phyloP scores from a whole-genome alignment of 2,888 invertebrate genomes.

The Dicyrtoma fusca region DNA sequence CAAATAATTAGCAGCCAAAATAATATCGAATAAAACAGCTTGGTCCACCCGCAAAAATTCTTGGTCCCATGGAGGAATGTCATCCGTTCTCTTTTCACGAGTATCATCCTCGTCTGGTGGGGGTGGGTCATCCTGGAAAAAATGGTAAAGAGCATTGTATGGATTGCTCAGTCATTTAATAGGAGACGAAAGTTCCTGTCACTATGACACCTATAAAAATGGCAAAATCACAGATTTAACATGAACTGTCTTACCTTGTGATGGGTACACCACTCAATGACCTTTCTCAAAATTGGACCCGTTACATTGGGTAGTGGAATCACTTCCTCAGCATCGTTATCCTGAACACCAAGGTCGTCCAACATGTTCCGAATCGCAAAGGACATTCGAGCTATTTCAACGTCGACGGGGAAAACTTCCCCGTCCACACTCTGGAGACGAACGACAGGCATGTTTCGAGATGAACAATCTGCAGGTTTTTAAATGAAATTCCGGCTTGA shows the following conservation, averaged over 20 bases:
- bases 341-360: constrained; percentile 49
- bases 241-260: constrained; percentile 92
- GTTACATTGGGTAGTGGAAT: constrained; percentile 97
- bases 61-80: constrained; percentile 98
- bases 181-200: neutral
- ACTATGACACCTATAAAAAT: too few species aligned
- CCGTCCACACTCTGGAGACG: constrained; percentile 48
- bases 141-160: neutral
- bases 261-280: constrained; percentile 87
- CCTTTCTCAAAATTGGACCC: constrained; percentile 70
- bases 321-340: constrained; percentile 71
- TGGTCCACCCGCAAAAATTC: constrained; percentile 99
- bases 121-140: constrained; percentile 48
- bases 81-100: constrained; percentile 79
- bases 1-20: constrained; percentile 94
- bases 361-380: constrained; percentile 49
- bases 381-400: constrained; percentile 50
- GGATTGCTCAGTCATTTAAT: neutral
- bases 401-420: constrained; percentile 43
- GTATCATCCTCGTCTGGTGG: constrained; percentile 49
- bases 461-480: neutral
- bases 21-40: constrained; percentile 93
- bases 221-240: too few species aligned
- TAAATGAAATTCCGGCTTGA: too few species aligned
- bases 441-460: constrained; percentile 42